Evolutionary conservation across 2,888 invertebrate genomes (phyloP).

Genomic region (Drosophila acutilabella): DNA sequence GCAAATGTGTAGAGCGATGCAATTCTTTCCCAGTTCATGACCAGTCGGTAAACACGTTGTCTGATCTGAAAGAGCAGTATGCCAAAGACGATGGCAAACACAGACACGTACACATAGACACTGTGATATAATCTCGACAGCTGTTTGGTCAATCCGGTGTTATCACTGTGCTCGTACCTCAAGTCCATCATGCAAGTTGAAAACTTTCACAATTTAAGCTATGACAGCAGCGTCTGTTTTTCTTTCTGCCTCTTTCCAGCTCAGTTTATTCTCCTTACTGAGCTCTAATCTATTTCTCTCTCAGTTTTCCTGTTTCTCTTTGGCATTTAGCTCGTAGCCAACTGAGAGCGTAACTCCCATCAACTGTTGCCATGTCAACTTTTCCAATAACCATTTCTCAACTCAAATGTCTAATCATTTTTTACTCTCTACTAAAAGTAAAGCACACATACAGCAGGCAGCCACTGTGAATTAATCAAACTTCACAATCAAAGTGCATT

Average conservation of each 20-base stretch:
- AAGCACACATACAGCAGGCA: background rate
- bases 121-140: conserved; percentile 32
- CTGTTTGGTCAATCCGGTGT: background rate
- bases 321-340: conserved; percentile 16
- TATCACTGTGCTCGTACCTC: background rate
- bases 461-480: conserved; percentile 6
- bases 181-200: conserved; percentile 21
- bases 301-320: background rate
- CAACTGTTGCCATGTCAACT: conserved; percentile 17
- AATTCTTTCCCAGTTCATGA: conserved; percentile 19
- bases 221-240: conserved; percentile 2
- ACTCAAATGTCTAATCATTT: conserved; percentile 17
- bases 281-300: background rate
- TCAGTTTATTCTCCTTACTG: background rate
- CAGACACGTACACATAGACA: conserved; percentile 20
- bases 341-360: conserved; percentile 15
- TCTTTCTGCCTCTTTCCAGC: background rate
- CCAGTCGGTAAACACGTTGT: conserved; percentile 22
- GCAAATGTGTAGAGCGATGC: conserved; percentile 20
- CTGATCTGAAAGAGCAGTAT: conserved; percentile 5
- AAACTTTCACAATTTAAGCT: conserved; percentile 30
- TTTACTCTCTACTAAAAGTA: conserved; percentile 11
- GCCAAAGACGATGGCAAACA: conserved; percentile 9
- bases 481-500: background rate
- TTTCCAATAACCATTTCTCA: conserved; percentile 18